phyloP scores from a whole-genome alignment of 2,888 invertebrate genomes.

The Temnothorax ravouxi region DNA sequence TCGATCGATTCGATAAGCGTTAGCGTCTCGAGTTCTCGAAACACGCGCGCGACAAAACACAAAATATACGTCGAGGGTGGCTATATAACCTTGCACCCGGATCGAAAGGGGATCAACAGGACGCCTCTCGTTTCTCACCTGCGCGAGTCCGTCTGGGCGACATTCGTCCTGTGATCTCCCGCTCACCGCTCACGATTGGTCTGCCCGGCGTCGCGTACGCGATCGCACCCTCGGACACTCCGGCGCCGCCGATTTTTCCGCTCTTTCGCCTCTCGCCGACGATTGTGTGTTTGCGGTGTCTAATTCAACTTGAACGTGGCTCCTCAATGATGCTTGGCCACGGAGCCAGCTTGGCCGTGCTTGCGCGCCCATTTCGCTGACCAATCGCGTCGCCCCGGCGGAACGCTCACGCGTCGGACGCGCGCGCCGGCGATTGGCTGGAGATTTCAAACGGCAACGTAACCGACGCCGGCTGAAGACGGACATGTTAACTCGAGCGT shows the following conservation, averaged over 20 bases:
- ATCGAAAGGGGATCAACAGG: neutral
- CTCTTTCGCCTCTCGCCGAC: neutral
- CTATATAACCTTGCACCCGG: conserved; percentile 14
- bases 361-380: conserved; percentile 28
- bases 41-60: neutral
- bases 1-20: neutral
- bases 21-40: neutral
- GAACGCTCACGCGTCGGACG: neutral
- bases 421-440: neutral
- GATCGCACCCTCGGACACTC: neutral
- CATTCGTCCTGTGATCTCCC: neutral
- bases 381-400: neutral
- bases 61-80: neutral
- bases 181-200: neutral
- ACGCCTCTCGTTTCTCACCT: conserved; percentile 2
- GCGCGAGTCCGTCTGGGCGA: conserved; percentile 14
- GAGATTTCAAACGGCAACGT: neutral
- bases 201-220: too few species aligned
- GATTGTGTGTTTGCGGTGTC: neutral
- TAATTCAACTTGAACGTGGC: neutral
- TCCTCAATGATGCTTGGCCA: neutral
- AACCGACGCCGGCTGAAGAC: neutral
- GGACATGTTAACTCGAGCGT: neutral
- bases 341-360: neutral
- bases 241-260: neutral